Evolutionary conservation across 2,888 invertebrate genomes (phyloP).

Genomic region (Trachelus tabidus): DNA sequence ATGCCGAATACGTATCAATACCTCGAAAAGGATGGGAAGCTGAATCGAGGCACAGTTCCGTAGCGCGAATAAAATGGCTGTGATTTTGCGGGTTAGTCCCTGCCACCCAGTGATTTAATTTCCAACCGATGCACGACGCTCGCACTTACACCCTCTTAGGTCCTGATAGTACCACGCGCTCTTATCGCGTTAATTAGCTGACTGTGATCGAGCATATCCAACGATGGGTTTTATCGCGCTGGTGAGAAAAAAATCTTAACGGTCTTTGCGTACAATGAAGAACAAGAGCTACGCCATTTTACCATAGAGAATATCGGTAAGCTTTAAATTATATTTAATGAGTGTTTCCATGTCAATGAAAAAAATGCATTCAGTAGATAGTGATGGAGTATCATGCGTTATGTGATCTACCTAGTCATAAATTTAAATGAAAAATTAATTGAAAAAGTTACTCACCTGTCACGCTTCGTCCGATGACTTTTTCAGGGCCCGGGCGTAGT

Average conservation of each 20-base stretch:
- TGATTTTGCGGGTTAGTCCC: conserved; percentile 37
- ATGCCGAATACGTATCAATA: not conserved
- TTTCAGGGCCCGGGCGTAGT: not conserved
- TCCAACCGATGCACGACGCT: not conserved
- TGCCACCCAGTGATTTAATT: not conserved
- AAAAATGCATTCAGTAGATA: not conserved
- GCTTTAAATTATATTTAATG: not conserved
- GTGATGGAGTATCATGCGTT: not conserved
- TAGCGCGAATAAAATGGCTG: conserved; percentile 50
- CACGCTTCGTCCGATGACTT: not conserved
- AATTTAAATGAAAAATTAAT: not conserved
- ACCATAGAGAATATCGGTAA: conserved; percentile 7
- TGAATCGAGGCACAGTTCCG: not conserved
- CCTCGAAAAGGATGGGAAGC: not conserved
- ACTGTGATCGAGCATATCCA: not conserved
- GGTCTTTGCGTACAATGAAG: not conserved
- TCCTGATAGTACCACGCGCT: not conserved
- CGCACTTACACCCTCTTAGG: not conserved
- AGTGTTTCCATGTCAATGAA: not conserved
- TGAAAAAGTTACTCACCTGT: too few species aligned
- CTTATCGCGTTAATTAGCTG: not conserved
- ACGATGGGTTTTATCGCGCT: conserved; percentile 38
- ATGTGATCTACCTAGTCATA: not conserved
- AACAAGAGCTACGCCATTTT: not conserved
- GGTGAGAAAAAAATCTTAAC: conserved; percentile 44